Base-by-base conservation (phyloP, 2,797 vertebrate genomes). In the Oreonectes daqikongensis region DNA sequence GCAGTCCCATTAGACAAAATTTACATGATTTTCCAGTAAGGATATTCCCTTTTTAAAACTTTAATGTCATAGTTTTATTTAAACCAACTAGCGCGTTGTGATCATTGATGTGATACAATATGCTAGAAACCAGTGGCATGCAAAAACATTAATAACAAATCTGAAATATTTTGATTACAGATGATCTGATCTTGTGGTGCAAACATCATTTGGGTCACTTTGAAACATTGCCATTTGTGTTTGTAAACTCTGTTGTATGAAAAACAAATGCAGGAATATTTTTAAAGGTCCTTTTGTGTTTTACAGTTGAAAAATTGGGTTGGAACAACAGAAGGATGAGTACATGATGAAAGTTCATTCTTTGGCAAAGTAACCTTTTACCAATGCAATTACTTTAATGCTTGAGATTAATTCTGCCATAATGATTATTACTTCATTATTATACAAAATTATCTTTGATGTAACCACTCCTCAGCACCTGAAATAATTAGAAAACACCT, bases 361-460 rank as follows among this genome's bases (percentile, higher is more conserved):
- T 35, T 24, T 10, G 22, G 18, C 3, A 20, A 22, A 42, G 40
- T 18, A 1, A 35, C 35, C 8, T 35, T 35, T 35, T 35, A 35
- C 2, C 8, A 15, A 3, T 42, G 12, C 24, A 60, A 30, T 46
- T 72, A 28, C 24, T 20, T 4, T 3, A n/a, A 5, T 48, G 26
- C n/a, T 63, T 22, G 22, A 17, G 15, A 55, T 44, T 28, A 46
- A 60, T 8, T 61, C 42, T 61, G 20, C 5, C 3, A 15, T 22
- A 63, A n/a, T 35, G 17, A 18, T 50, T 18, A 38, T 35, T 7
- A 50, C 48, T 50, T 22, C n/a, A 24, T 24, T 4, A 1, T 7
- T 61, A 46, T 72, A 61, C 20, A 14, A 72, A 48, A 24, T 2
- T 18, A 6, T 63, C 14, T 72, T 72, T 72, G 44, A 50, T 72